phyloP scores from a whole-genome alignment of 2,113 vertebrate species.

The Cryptotis parvus region DNA sequence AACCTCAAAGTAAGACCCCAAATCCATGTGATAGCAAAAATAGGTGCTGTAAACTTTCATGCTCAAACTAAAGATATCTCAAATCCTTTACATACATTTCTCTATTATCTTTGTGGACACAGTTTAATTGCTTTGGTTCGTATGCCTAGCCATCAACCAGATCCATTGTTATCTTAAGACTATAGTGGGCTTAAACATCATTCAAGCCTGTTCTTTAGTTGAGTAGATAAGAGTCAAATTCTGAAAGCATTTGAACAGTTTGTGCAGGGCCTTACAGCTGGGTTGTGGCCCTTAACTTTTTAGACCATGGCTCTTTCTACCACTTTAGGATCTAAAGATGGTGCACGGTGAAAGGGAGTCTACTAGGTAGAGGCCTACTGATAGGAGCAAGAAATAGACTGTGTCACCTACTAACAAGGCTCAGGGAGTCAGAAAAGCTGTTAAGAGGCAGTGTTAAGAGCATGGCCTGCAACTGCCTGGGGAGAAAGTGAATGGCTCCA shows the following conservation, averaged over 20 bases:
- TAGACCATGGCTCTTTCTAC: not conserved
- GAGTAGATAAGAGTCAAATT: not conserved
- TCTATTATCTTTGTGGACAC: slow-evolving; percentile 6
- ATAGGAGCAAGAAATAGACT: not conserved
- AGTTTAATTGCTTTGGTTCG: not conserved
- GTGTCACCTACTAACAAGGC: not conserved
- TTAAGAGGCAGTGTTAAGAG: not conserved
- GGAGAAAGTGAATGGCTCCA: not conserved
- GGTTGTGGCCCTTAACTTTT: not conserved
- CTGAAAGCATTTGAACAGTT: not conserved
- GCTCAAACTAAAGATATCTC: not conserved
- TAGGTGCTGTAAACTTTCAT: not conserved
- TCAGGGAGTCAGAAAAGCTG: not conserved
- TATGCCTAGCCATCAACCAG: not conserved
- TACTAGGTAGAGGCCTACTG: not conserved
- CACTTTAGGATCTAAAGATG: not conserved
- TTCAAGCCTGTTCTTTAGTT: not conserved
- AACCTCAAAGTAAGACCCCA: not conserved
- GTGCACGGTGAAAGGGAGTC: not conserved
- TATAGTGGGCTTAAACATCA: not conserved
- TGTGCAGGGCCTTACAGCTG: not conserved
- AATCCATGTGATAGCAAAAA: not conserved
- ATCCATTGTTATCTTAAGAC: not conserved
- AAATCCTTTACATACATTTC: not conserved
- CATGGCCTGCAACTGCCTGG: not conserved